Conservation (phyloP, 2,113 vertebrate species). For the Hiodon tergisus region DNA sequence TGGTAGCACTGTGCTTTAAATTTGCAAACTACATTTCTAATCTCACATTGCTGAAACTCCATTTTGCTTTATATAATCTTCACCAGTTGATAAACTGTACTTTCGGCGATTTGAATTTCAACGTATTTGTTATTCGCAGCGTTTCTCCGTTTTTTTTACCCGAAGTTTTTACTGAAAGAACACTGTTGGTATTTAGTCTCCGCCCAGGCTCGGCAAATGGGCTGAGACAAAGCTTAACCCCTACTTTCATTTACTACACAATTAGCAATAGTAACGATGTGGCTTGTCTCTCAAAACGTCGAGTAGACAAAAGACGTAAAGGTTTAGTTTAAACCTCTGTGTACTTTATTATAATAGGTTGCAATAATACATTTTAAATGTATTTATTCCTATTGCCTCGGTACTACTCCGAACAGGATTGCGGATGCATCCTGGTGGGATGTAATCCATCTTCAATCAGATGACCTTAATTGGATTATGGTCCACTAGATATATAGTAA, state of each 20-base stretch:
- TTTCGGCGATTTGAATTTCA: background rate
- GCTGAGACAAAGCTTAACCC: slow-evolving; percentile 2
- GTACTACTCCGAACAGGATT: background rate
- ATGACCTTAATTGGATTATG: no score
- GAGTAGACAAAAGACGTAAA: background rate
- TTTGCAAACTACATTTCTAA: background rate
- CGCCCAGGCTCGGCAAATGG: slow-evolving; percentile 17
- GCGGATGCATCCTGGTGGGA: no score
- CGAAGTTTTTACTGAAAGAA: slow-evolving; percentile 23
- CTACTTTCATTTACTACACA: background rate
- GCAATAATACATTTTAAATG: no score
- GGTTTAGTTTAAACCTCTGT: background rate
- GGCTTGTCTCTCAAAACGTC: background rate
- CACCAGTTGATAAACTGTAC: background rate
- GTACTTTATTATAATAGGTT: background rate
- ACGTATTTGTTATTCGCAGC: background rate
- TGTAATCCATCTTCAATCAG: no score
- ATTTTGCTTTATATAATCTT: background rate
- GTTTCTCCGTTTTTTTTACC: slow-evolving; percentile 18
- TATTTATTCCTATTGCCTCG: background rate
- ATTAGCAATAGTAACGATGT: background rate
- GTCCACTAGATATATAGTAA: no score
- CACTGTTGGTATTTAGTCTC: slow-evolving; percentile 25
- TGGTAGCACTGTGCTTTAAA: background rate
- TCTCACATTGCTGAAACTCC: background rate